Base-by-base conservation (phyloP, 2,113 vertebrate species). In the Opisthocomus hoazin region DNA sequence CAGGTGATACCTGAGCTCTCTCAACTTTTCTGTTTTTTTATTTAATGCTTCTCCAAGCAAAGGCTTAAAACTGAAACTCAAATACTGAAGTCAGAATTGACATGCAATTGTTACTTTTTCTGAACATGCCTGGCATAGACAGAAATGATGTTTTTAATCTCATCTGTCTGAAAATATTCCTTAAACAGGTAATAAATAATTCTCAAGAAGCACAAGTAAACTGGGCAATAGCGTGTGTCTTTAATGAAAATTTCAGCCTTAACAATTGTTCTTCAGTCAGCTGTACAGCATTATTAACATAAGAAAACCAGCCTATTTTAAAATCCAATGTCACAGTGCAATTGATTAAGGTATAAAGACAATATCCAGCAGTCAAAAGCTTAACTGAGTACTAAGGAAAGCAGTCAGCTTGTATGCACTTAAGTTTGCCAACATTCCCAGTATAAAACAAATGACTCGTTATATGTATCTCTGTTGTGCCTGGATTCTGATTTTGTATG, bases 381-480 rank as follows among this genome's bases (percentile, higher is more conserved):
- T 54, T 69, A 79, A 80, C n/a, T 50, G 73, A 65, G 36, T 83
- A n/a, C 58, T 45, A 78, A 84, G 74, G 90, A 87, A 75, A 93
- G 68, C 86, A 92, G 81, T 80, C 92, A 94, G 77, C 84, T 53
- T 75, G 60, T 64, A 68, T 20, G 70, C 57, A 75, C 1, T 2
- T 51, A 76, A 51, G 22, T 93, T 97, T 94, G 94, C 92, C 89
- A 91, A 83, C 90, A 73, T 29, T 82, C 41, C 53, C 80, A 61
- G 39, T 53, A 80, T 77, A 87, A 92, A 96, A 88, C 65, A 94
- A 95, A 91, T 76, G 50, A 74, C 56, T 96, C 4, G 69, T 91
- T 96, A 82, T 41, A 79, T 43, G 46, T 82, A 87, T 82, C 71
- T 90, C 57, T 95, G 90, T 95, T 97, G 85, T 92, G 90, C 88